Evolutionary conservation across 1,140 invertebrate species (phyloP).

Genomic region (Lasioglossum baleicum): DNA sequence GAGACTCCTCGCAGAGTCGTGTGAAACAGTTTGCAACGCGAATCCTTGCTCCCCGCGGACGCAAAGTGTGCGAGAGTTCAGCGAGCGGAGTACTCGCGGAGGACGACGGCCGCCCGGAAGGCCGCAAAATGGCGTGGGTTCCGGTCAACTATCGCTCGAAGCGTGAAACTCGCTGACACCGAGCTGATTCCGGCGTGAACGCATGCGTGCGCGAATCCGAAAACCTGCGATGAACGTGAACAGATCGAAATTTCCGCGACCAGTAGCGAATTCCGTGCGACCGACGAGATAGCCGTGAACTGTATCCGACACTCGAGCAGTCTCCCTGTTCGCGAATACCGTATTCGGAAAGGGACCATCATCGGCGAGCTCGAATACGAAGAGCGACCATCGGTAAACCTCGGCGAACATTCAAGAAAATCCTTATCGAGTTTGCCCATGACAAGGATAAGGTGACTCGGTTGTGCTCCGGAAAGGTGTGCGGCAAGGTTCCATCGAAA

Average conservation of each 20-base stretch:
- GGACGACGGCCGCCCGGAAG: not conserved
- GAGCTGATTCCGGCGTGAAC: not conserved
- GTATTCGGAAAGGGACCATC: not conserved
- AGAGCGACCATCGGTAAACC: not conserved
- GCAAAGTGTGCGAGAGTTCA: not conserved
- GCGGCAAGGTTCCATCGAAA: too few species aligned
- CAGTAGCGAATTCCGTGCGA: not conserved
- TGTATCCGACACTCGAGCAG: not conserved
- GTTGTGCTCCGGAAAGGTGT: too few species aligned
- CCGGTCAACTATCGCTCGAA: not conserved
- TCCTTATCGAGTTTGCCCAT: not conserved
- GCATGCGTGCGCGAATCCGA: not conserved
- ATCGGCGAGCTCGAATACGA: not conserved
- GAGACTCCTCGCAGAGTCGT: too few species aligned
- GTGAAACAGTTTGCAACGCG: too few species aligned
- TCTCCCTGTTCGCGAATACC: too few species aligned
- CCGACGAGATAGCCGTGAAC: not conserved
- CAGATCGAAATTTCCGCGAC: not conserved
- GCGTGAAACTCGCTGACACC: not conserved
- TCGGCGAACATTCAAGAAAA: not conserved
- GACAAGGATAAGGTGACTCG: too few species aligned
- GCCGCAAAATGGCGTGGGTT: conserved; percentile 24
- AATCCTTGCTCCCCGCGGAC: too few species aligned
- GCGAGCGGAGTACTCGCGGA: not conserved
- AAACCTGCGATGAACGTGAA: not conserved